These are phyloP conservation scores for Adelosebastes latens DNA, from an alignment of 2,797 vertebrate genomes.

Conservation along the genomic window DNA sequence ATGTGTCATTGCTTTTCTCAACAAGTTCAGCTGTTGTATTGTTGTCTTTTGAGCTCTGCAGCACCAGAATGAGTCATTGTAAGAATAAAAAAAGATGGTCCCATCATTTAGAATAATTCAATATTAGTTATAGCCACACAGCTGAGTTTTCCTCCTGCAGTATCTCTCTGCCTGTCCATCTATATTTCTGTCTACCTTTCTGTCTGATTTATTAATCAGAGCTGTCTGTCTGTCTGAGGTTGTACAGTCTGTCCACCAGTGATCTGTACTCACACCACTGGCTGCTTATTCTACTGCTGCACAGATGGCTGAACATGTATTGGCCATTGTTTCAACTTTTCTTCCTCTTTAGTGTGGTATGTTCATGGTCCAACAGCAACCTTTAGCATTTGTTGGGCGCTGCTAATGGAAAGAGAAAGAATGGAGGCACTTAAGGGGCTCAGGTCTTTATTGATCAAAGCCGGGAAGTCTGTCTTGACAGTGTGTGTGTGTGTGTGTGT, in stretches of 20 bases:
- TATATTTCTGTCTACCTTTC: slow-evolving; percentile 10
- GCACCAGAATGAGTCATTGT: neutral
- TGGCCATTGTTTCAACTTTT: slow-evolving; percentile 5
- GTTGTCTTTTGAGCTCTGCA: neutral
- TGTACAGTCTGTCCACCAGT: slow-evolving; percentile 16
- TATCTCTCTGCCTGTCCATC: neutral
- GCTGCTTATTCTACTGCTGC: slow-evolving; percentile 12
- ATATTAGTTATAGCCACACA: neutral
- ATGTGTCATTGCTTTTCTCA: neutral
- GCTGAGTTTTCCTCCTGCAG: neutral
- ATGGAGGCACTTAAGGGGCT: slow-evolving; percentile 25
- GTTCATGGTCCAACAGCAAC: neutral
- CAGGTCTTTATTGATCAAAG: slow-evolving; percentile 56
- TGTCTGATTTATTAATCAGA: slow-evolving; percentile 35
- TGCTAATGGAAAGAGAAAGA: slow-evolving; percentile 14
- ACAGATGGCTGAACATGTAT: neutral
- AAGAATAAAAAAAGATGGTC: neutral
- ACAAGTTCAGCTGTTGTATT: neutral
- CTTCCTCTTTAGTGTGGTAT: neutral
- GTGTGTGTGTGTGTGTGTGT: slow-evolving; percentile 20
- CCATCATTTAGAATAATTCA: neutral
- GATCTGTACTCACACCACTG: neutral
- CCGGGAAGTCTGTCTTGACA: slow-evolving; percentile 30
- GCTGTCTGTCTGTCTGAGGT: slow-evolving; percentile 3
- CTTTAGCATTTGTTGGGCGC: slow-evolving; percentile 1